Evolutionary conservation across 2,113 vertebrate species (phyloP).

Genomic region (Andinoacara biseriatus): DNA sequence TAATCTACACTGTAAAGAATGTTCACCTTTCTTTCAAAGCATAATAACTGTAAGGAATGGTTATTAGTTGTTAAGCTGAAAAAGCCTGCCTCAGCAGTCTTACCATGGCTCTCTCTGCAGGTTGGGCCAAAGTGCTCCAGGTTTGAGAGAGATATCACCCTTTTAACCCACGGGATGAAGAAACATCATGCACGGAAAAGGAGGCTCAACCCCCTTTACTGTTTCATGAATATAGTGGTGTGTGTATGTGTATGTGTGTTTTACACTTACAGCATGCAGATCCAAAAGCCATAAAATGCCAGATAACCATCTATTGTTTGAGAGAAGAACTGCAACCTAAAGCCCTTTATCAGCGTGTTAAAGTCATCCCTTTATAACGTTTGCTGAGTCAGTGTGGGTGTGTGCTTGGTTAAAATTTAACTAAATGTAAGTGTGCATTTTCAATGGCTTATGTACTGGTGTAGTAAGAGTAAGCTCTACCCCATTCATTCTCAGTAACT

Average conservation of each 20-base stretch:
- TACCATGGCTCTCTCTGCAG: slow-evolving; percentile 54
- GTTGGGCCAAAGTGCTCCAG: slow-evolving; percentile 19
- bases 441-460: slow-evolving; percentile 6
- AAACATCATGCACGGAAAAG: slow-evolving; percentile 23
- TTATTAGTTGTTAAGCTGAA: not conserved
- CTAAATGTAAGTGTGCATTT: not conserved
- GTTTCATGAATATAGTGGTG: not conserved
- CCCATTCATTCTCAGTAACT: not conserved
- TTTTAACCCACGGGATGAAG: slow-evolving; percentile 35
- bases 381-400: not conserved
- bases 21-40: not conserved
- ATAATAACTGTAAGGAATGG: slow-evolving; percentile 3
- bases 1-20: not conserved
- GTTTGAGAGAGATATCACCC: slow-evolving; percentile 26
- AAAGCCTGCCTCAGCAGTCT: slow-evolving; percentile 31
- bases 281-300: slow-evolving; percentile 35
- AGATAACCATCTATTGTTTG: slow-evolving; percentile 33
- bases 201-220: slow-evolving; percentile 25
- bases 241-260: not conserved
- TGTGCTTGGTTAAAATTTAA: not conserved
- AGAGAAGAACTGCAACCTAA: slow-evolving; percentile 21
- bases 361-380: slow-evolving; percentile 7
- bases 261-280: slow-evolving; percentile 17
- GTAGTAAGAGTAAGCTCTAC: slow-evolving; percentile 24
- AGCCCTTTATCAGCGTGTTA: slow-evolving; percentile 35